phyloP scores from a whole-genome alignment of 1,140 invertebrate genomes.

The Drosophila lacteicornis region DNA sequence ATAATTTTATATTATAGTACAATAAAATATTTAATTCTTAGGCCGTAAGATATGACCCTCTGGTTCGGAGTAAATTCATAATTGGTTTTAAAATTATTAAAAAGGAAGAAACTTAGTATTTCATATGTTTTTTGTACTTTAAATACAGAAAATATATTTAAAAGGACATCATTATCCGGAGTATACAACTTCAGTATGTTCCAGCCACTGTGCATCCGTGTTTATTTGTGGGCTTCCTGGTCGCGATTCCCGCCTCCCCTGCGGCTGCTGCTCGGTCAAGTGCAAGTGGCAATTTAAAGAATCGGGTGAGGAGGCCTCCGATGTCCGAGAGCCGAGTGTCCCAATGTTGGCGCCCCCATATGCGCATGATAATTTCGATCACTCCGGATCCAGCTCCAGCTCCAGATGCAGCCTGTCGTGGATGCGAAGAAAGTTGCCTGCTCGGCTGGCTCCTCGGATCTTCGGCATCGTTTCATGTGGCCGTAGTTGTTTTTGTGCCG shows the following conservation, averaged over 20 bases:
- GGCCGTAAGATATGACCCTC: too few species aligned
- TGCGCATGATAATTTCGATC: conserved; percentile 64
- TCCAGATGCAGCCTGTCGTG: conserved; percentile 10
- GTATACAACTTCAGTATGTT: too few species aligned
- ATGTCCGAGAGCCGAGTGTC: conserved; percentile 47
- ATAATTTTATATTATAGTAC: too few species aligned
- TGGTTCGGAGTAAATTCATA: too few species aligned
- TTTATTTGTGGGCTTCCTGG: conserved; percentile 15
- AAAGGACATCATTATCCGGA: too few species aligned
- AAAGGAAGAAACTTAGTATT: too few species aligned
- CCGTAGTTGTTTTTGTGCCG: conserved; percentile 5
- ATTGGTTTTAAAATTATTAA: too few species aligned
- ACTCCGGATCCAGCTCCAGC: conserved; percentile 25
- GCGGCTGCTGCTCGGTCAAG: conserved; percentile 66
- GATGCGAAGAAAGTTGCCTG: conserved; percentile 64
- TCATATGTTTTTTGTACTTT: too few species aligned
- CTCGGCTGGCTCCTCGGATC: conserved; percentile 3
- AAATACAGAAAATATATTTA: too few species aligned
- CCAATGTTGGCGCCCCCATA: conserved; percentile 75
- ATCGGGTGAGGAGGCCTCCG: conserved; percentile 36
- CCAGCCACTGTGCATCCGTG: conserved; percentile 32
- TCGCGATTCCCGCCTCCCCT: conserved; percentile 20
- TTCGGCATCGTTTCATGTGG: conserved; percentile 70
- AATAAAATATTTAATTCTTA: too few species aligned
- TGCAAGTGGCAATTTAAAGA: conserved; percentile 83